A percentile compares a stretch with the other conserved stretches of the same genome.
Evolutionary conservation across 2,888 invertebrate species (phyloP).

Genomic region (Icerya purchasi): DNA sequence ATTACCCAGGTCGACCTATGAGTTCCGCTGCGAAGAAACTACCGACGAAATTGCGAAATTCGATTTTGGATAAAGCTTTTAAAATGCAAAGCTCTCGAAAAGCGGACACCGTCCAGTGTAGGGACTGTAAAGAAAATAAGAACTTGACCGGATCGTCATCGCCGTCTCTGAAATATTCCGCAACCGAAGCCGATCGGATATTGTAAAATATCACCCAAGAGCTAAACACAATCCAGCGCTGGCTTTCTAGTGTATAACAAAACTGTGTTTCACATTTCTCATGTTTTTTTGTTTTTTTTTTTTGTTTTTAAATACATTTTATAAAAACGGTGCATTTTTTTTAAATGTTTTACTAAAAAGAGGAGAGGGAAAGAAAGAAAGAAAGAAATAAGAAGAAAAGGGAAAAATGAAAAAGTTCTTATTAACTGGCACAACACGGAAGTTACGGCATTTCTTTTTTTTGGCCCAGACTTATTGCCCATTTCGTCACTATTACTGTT

Average conservation of each 20-base stretch:
- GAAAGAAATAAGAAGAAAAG: too few relatives aligned
- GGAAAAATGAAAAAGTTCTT: too few relatives aligned
- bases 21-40: constrained; percentile 19
- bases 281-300: too few relatives aligned
- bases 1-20: constrained; percentile 29
- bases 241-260: neutral
- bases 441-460: too few relatives aligned
- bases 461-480: too few relatives aligned
- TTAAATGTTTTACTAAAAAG: too few relatives aligned
- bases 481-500: too few relatives aligned
- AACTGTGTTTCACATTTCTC: too few relatives aligned
- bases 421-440: too few relatives aligned
- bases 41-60: constrained; percentile 10
- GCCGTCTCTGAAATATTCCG: neutral
- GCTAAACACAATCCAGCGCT: neutral
- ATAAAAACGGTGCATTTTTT: too few relatives aligned
- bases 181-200: neutral
- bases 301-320: too few relatives aligned
- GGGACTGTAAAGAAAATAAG: neutral
- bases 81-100: constrained; percentile 1
- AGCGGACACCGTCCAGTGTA: neutral
- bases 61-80: constrained; percentile 10
- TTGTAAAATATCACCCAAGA: neutral
- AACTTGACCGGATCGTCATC: neutral
- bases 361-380: too few relatives aligned